Base-by-base conservation (phyloP, 37 sponge, comb jelly and placozoan genomes). In the Geodia barretti region DNA sequence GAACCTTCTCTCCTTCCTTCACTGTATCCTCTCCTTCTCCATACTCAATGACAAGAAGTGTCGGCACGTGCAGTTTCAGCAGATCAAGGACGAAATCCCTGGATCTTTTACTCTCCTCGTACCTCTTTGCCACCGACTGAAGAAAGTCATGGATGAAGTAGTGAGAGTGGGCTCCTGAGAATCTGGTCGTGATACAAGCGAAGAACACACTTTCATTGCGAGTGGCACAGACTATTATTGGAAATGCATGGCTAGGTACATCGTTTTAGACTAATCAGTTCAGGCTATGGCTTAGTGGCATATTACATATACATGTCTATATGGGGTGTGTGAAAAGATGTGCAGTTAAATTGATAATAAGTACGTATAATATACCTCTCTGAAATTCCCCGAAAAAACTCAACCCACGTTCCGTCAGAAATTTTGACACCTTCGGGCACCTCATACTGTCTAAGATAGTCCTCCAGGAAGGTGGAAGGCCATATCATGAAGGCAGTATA, bases 401-500 rank as follows among this genome's bases (percentile, higher is more conserved):
- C 60, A 37, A 36, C 64, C 84, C 89, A 88, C 14, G 89, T 83
- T 0, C 47, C 58, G 38, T 83, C 84, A 40, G 39, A 78, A 29
- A 88, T 77, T 14, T 35, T 83, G 21, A 79, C 66, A 21, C 29
- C 68, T 3, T 19, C 23, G 0, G 79, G 78, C 0, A 88, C 41
- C 4, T 41, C 59, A 59, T 88, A 88, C 41, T 47, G 37, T 14
- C 14, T 25, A 30, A 88, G 79, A n/a, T 64, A 88, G 17, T 83
- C 84, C 36, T 43, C 42, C 39, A 88, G 61, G 47, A 79, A 87
- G 76, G 29, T 62, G 36, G 14, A 64, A 32, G 73, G 64, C 79
- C 79, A 88, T 36, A 88, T 83, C 33, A 29, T 24, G 60, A 78
- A 88, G 29, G 78, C 23, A 36, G 73, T 78, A 66, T 78, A 88